Conservation (phyloP, 2,797 vertebrate genomes). For the Sebastolobus alascanus region DNA sequence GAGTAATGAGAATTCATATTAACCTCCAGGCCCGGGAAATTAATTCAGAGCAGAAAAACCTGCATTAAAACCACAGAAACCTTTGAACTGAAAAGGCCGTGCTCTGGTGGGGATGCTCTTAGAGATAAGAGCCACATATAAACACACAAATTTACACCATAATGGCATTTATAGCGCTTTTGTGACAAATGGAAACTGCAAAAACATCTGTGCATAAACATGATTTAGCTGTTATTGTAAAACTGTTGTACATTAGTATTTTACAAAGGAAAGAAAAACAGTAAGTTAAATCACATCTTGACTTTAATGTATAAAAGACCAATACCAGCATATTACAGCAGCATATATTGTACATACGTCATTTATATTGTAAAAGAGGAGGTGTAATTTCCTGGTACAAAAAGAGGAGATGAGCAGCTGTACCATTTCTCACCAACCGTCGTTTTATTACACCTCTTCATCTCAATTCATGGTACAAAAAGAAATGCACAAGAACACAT, state of each 20-base stretch:
- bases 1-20: constrained; percentile 56
- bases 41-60: constrained; percentile 35
- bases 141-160: constrained; percentile 53
- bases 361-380: constrained; percentile 47
- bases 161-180: constrained; percentile 47
- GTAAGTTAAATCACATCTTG: constrained; percentile 62
- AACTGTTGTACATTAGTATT: constrained; percentile 23
- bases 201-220: constrained; percentile 53
- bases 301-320: constrained; percentile 78
- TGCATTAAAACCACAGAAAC: constrained; percentile 28
- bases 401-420: constrained; percentile 58
- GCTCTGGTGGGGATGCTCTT: constrained; percentile 21
- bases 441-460: constrained; percentile 42
- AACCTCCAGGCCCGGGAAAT: constrained; percentile 49
- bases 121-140: constrained; percentile 35
- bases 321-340: constrained; percentile 56
- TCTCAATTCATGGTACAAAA: constrained; percentile 66
- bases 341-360: constrained; percentile 62
- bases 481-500: constrained; percentile 55
- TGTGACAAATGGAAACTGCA: constrained; percentile 50
- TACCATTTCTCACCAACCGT: constrained; percentile 36
- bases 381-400: constrained; percentile 50
- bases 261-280: constrained; percentile 26
- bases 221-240: constrained; percentile 39
- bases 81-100: constrained; percentile 10